Base-by-base conservation (phyloP, 1,140 invertebrate genomes). In the Anoplolepis gracilipes region DNA sequence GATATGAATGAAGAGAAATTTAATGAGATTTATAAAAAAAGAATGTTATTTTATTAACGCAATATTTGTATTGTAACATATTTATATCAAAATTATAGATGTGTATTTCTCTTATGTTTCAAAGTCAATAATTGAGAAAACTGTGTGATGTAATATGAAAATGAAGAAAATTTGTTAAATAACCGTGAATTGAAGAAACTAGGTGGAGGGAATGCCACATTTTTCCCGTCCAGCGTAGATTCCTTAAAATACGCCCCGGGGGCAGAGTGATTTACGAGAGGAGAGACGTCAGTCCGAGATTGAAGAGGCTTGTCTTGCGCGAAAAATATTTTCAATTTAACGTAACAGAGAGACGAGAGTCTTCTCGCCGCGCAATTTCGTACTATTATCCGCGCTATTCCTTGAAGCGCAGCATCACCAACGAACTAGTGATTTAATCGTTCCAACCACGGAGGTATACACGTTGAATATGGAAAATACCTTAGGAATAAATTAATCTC, bases 391-490 rank as follows among this genome's bases (percentile, higher is more conserved):
- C 78, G 8, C 33, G 39, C 13, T 53, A 69, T 69, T 79, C 33
- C 33, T 79, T 36, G 46, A 82, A 82, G 65, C 36, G 67, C 61
- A 11, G 61, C 53, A 61, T 82, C 67, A 53, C 13, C 53, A 46
- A 73, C 61, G 28, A 65, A 84, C 30, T 49, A 46, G 78, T 73
- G 78, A 86, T 86, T 78, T 86, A 86, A 86, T 86, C 78, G 30
- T 84, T 55, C 33, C 79, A 36, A 69, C 49, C 53, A 39, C 49
- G 46, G 16, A 55, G 25, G 8, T 76, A 39, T 25, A 69, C 36
- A 61, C 64, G 53, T 76, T 86, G 82, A 86, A 76, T 84, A 86
- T 86, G 85, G 79, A 86, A 86, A 86, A 86, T 70, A 75, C 53
- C 46, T 65, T 53, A 84, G 46, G 85, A 86, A 86, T 86, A 86